Evolutionary conservation across 2,797 vertebrate species (phyloP).

Genomic region (Lindbergichthys nudifrons): DNA sequence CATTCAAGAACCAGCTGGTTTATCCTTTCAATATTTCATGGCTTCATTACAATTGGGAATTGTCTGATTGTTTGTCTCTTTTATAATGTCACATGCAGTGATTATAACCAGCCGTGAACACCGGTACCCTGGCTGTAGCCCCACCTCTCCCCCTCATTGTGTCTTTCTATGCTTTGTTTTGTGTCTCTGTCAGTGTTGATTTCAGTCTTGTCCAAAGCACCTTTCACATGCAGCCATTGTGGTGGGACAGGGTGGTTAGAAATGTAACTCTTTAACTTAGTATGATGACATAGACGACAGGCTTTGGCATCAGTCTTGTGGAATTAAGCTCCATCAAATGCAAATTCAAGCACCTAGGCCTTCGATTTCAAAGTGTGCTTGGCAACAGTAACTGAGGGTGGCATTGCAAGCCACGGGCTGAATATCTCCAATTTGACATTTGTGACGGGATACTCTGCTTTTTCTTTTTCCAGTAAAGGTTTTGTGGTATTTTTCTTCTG

Average conservation of each 20-base stretch:
- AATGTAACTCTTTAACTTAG: too few relatives aligned
- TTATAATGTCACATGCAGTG: constrained; percentile 38
- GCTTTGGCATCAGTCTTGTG: neutral
- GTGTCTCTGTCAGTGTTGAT: constrained; percentile 27
- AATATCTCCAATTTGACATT: too few relatives aligned
- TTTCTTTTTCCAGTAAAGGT: neutral
- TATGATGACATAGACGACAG: neutral
- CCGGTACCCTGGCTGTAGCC: constrained; percentile 58
- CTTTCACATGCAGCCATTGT: neutral
- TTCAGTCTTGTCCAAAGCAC: constrained; percentile 13
- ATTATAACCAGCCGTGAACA: constrained; percentile 36
- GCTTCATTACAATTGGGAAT: constrained; percentile 28
- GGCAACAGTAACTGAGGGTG: too few relatives aligned
- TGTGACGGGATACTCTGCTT: neutral
- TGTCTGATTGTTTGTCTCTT: constrained; percentile 34
- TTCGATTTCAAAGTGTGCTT: too few relatives aligned
- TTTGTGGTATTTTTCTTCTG: neutral
- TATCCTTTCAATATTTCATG: constrained; percentile 18
- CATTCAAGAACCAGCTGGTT: constrained; percentile 8
- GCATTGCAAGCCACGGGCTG: too few relatives aligned
- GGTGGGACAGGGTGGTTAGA: neutral
- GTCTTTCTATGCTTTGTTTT: constrained; percentile 40
- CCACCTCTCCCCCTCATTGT: constrained; percentile 50
- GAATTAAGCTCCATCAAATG: neutral
- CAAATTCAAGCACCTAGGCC: neutral